A percentile compares a stretch with the other conserved stretches of the same genome.
These are phyloP conservation scores for Sarcophaga variegata DNA, from an alignment of 2,888 invertebrate genomes.

Conservation along the genomic window DNA sequence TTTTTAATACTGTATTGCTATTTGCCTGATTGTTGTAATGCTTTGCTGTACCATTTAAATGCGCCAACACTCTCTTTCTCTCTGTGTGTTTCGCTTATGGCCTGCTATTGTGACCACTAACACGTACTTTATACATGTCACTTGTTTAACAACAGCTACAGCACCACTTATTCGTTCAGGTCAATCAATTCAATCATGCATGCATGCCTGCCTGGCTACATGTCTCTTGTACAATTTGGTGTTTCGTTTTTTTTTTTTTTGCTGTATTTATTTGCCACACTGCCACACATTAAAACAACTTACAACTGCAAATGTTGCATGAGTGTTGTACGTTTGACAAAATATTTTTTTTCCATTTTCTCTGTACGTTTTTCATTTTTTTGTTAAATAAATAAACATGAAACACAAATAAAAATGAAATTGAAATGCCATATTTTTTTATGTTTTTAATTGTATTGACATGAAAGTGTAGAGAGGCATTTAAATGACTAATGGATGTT, in stretches of 20 bases:
- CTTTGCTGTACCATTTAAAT: conserved; percentile 3
- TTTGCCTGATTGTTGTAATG: neutral
- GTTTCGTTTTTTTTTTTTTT: neutral
- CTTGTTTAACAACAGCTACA: conserved; percentile 53
- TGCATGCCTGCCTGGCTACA: conserved; percentile 44
- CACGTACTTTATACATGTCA: conserved; percentile 63
- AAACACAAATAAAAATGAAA: neutral
- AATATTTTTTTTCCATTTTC: neutral
- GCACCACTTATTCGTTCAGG: conserved; percentile 50
- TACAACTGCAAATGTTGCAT: conserved; percentile 1
- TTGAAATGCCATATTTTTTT: neutral
- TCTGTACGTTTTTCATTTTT: too few species aligned
- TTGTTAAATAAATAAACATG: neutral
- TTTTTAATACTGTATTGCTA: conserved; percentile 26
- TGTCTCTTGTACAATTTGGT: conserved; percentile 30
- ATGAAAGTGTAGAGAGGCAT: neutral
- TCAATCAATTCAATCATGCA: conserved; percentile 67
- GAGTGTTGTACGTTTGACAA: conserved; percentile 22
- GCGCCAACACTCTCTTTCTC: neutral
- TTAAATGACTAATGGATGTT: conserved; percentile 13
- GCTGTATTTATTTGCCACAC: neutral
- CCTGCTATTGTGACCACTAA: conserved; percentile 35
- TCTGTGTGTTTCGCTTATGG: neutral
- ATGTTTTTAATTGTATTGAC: neutral
- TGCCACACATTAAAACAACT: conserved; percentile 13